These are phyloP conservation scores for Drosophila acutilabella DNA, from an alignment of 2,888 invertebrate species.

Conservation along the genomic window DNA sequence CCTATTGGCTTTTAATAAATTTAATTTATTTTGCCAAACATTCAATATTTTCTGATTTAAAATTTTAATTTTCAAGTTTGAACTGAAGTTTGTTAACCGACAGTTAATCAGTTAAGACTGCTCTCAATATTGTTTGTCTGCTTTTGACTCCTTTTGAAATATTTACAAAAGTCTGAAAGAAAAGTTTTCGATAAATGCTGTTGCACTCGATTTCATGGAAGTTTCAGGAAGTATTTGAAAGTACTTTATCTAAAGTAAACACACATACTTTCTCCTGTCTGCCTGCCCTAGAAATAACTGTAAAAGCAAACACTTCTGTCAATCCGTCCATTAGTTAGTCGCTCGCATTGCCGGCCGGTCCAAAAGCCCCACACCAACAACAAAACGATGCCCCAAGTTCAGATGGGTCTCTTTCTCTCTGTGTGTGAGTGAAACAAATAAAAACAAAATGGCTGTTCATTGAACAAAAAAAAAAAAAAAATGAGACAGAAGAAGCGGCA, in stretches of 20 bases:
- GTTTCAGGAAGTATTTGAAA: slow-evolving; percentile 12
- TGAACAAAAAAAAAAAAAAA: slow-evolving; percentile 9
- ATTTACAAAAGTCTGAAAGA: background rate
- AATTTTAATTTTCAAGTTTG: too few relatives aligned
- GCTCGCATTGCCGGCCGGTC: slow-evolving; percentile 34
- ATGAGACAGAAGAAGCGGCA: background rate
- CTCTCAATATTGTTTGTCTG: background rate
- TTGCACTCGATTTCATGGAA: slow-evolving; percentile 1
- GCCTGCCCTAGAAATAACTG: slow-evolving; percentile 1
- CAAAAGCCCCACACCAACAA: slow-evolving; percentile 19
- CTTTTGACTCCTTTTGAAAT: slow-evolving; percentile 1
- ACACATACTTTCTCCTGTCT: slow-evolving; percentile 17
- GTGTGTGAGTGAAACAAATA: slow-evolving; percentile 40
- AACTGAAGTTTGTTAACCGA: background rate
- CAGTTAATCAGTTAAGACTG: background rate
- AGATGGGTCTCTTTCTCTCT: slow-evolving; percentile 12
- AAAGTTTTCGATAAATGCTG: slow-evolving; percentile 7
- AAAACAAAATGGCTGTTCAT: slow-evolving; percentile 73
- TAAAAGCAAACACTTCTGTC: slow-evolving; percentile 13
- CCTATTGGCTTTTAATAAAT: too few relatives aligned
- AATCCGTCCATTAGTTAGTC: slow-evolving; percentile 22
- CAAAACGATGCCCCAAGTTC: slow-evolving; percentile 13
- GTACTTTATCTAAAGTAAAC: slow-evolving; percentile 16
- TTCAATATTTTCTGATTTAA: background rate
- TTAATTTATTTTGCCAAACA: too few relatives aligned